phyloP scores from a whole-genome alignment of 2,888 invertebrate genomes.

The Eueremaeus valkanovi region DNA sequence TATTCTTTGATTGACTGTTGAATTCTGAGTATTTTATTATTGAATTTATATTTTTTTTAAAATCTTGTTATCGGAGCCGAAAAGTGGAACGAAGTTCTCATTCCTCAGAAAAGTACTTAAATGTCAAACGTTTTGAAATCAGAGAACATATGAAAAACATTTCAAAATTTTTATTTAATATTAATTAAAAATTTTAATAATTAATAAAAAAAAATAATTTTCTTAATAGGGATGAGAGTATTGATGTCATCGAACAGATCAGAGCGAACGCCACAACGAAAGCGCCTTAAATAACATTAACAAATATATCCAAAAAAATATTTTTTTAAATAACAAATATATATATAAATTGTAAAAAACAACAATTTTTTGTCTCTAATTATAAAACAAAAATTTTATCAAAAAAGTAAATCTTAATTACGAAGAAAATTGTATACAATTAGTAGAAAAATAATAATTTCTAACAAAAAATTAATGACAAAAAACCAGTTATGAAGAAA shows the following conservation, averaged over 20 bases:
- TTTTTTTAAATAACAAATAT: background rate
- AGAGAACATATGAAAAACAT: no score
- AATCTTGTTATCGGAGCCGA: background rate
- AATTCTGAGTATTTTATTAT: background rate
- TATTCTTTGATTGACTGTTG: background rate
- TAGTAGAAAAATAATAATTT: background rate
- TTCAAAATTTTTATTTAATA: background rate
- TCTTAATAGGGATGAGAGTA: constrained; percentile 20
- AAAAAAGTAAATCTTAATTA: background rate
- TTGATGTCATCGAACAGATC: constrained; percentile 35
- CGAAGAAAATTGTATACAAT: background rate
- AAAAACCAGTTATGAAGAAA: constrained; percentile 23
- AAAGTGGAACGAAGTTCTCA: constrained; percentile 19
- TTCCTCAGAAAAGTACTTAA: background rate
- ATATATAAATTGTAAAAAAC: background rate
- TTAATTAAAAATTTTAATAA: background rate
- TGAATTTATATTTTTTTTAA: background rate
- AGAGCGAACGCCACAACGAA: constrained; percentile 30
- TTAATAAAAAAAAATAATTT: background rate
- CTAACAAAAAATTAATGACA: constrained; percentile 17
- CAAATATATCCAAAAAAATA: background rate
- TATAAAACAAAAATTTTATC: background rate
- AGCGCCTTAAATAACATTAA: constrained; percentile 17
- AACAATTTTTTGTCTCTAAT: background rate
- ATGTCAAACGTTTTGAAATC: background rate